These are phyloP conservation scores for Ceratina calcarata DNA, from an alignment of 1,140 invertebrate species.

Conservation along the genomic window DNA sequence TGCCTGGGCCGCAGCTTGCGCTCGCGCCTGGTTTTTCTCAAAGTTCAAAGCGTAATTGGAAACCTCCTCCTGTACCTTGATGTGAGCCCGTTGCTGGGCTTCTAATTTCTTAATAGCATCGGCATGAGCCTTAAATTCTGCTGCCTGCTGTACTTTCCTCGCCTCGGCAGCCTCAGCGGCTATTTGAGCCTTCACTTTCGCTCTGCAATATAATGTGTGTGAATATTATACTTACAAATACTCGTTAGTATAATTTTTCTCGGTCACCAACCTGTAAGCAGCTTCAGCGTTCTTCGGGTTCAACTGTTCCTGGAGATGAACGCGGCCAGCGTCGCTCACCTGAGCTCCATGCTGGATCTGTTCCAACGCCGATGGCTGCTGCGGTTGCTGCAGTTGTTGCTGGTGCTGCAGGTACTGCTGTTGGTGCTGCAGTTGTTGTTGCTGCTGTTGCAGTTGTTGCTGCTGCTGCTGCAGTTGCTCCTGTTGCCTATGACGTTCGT, in stretches of 20 bases:
- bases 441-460: no score
- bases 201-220: conserved; percentile 20
- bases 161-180: conserved; percentile 72
- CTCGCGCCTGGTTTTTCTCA: conserved; percentile 75
- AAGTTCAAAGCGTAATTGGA: conserved; percentile 74
- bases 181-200: conserved; percentile 73
- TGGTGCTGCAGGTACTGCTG: no score
- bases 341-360: conserved; percentile 74
- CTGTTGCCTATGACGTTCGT: conserved; percentile 72
- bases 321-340: conserved; percentile 75
- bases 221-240: no score
- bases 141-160: conserved; percentile 71
- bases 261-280: conserved; percentile 61
- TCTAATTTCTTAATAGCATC: conserved; percentile 77
- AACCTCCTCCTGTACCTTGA: conserved; percentile 76
- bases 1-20: conserved; percentile 76
- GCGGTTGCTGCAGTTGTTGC: no score
- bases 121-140: conserved; percentile 76
- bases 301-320: conserved; percentile 71
- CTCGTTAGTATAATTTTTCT: no score
- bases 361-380: conserved; percentile 68
- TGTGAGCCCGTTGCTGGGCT: conserved; percentile 74
- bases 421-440: no score
- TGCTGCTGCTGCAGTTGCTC: no score
- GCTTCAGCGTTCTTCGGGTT: conserved; percentile 72